Conservation (phyloP, 2,888 invertebrate species). For the Drosophila subquinaria region DNA sequence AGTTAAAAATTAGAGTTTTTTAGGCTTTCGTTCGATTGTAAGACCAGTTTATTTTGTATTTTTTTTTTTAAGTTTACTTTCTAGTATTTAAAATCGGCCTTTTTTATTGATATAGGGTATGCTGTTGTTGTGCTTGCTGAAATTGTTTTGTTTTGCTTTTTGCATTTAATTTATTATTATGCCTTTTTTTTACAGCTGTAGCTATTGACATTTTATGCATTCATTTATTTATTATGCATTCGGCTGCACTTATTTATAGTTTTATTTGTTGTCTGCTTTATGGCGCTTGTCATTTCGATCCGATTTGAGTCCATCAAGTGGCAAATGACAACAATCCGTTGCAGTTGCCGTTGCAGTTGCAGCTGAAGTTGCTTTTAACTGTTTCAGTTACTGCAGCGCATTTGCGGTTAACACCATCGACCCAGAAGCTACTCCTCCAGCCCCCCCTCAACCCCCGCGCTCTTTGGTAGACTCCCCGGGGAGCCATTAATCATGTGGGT, state of each 20-base stretch:
- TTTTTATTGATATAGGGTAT: not conserved
- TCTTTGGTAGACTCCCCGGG: slow-evolving; percentile 35
- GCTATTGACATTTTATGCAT: slow-evolving; percentile 4
- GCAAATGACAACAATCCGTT: slow-evolving; percentile 76
- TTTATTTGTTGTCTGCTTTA: slow-evolving; percentile 34
- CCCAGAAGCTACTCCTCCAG: not conserved
- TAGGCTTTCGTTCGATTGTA: no score
- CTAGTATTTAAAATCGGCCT: not conserved
- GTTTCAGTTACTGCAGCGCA: slow-evolving; percentile 42
- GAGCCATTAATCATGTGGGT: slow-evolving; percentile 73
- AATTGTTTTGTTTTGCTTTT: not conserved
- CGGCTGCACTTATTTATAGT: slow-evolving; percentile 24
- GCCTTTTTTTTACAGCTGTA: not conserved
- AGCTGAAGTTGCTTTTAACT: slow-evolving; percentile 1
- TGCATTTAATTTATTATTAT: slow-evolving; percentile 5
- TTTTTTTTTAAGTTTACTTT: not conserved
- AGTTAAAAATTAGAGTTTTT: no score
- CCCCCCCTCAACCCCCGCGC: not conserved
- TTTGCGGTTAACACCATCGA: slow-evolving; percentile 58
- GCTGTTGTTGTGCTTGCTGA: not conserved
- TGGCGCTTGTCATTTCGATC: slow-evolving; percentile 46
- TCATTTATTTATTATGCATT: slow-evolving; percentile 42
- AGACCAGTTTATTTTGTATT: not conserved
- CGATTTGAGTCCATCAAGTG: slow-evolving; percentile 71
- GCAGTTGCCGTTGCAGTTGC: slow-evolving; percentile 4